Conservation (phyloP, 2,888 invertebrate genomes). For the Mythimna albipuncta region DNA sequence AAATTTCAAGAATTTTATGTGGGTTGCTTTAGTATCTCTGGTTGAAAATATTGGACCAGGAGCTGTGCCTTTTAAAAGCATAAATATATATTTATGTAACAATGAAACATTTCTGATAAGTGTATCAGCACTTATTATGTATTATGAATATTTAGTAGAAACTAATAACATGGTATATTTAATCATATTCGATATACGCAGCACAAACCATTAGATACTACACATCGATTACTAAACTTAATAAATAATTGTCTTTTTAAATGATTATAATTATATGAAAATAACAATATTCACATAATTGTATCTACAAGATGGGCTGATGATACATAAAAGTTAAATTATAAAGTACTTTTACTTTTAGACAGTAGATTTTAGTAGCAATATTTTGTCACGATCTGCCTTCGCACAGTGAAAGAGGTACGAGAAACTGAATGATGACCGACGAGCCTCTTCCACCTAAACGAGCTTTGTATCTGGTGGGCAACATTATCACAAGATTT, state of each 20-base stretch:
- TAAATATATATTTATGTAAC: constrained; percentile 11
- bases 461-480: neutral
- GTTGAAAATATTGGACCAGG: neutral
- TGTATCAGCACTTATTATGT: neutral
- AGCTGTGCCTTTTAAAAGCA: constrained; percentile 18
- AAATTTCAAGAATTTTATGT: neutral
- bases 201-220: constrained; percentile 16
- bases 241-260: neutral
- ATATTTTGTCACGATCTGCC: too few species aligned
- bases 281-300: neutral
- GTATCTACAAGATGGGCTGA: neutral
- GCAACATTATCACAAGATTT: neutral
- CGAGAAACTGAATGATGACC: neutral
- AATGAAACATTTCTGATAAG: neutral
- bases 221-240: constrained; percentile 3
- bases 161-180: constrained; percentile 15
- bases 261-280: neutral
- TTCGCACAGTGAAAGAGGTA: neutral
- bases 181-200: constrained; percentile 24
- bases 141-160: constrained; percentile 22
- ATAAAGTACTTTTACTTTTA: too few species aligned
- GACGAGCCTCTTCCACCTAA: too few species aligned
- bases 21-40: too few species aligned
- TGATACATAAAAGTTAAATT: neutral
- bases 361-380: too few species aligned